Percentiles rank a stretch among this genome's conserved stretches.
phyloP scores from a whole-genome alignment of 53 echinoderm and acorn worm genomes.

The Patiria pectinifera region DNA sequence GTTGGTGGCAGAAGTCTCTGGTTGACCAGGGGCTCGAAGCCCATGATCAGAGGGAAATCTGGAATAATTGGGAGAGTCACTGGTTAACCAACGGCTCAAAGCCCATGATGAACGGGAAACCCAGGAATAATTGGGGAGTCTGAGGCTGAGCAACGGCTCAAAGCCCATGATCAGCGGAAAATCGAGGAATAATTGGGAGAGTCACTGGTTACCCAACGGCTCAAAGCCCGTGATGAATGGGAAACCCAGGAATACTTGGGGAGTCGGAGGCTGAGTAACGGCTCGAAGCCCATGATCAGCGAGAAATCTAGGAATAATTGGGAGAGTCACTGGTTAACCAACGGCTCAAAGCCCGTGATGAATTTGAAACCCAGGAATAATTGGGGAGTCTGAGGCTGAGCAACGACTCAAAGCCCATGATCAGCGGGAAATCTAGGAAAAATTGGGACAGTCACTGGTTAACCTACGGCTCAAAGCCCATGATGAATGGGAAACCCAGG shows the following conservation, averaged over 20 bases:
- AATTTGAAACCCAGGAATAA: constrained; percentile 95
- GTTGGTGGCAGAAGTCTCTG: constrained; percentile 96
- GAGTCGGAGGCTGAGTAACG: constrained; percentile 71
- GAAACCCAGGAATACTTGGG: constrained; percentile 96
- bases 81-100: constrained; percentile 35
- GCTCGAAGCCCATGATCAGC: constrained; percentile 94
- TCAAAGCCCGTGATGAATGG: constrained; percentile 85
- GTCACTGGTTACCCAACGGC: neutral
- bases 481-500: constrained; percentile 93
- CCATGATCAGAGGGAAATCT: constrained; percentile 92
- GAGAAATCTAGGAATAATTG: constrained; percentile 72
- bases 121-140: constrained; percentile 96
- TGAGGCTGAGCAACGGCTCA: constrained; percentile 93
- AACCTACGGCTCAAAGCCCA: constrained; percentile 62
- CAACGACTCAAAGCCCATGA: constrained; percentile 93
- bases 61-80: neutral
- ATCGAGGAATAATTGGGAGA: constrained; percentile 37
- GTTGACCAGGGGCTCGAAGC: constrained; percentile 96
- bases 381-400: constrained; percentile 84
- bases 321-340: neutral
- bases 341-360: constrained; percentile 72
- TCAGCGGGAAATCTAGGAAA: constrained; percentile 75
- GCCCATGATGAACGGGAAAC: constrained; percentile 86
- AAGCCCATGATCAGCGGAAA: constrained; percentile 93
- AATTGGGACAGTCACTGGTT: neutral